Percentiles rank a stretch among this genome's conserved stretches.
Evolutionary conservation across 2,888 invertebrate species (phyloP).

Genomic region (Diarsia mendica): DNA sequence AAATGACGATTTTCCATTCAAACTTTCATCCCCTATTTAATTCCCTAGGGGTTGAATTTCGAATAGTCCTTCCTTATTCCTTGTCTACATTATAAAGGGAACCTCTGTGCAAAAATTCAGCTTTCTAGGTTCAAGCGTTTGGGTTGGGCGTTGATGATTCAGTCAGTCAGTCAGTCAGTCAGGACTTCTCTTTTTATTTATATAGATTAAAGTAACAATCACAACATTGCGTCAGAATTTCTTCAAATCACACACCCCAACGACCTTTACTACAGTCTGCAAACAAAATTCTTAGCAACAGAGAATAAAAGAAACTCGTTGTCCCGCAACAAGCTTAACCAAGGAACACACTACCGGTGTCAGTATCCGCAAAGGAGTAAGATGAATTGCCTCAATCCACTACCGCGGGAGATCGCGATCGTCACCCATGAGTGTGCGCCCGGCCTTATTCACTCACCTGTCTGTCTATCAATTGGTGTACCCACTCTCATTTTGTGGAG

Average conservation of each 20-base stretch:
- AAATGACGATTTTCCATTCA: too few species aligned
- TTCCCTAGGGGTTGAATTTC: too few species aligned
- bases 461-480: slow-evolving; percentile 29
- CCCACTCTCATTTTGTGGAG: slow-evolving; percentile 26
- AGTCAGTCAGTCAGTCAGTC: too few species aligned
- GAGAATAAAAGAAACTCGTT: neutral
- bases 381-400: slow-evolving; percentile 75
- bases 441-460: slow-evolving; percentile 55
- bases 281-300: neutral
- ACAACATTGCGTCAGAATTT: neutral
- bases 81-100: too few species aligned
- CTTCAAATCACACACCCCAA: neutral
- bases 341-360: slow-evolving; percentile 53
- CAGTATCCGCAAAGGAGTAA: slow-evolving; percentile 72
- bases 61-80: too few species aligned
- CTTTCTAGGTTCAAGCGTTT: too few species aligned
- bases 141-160: too few species aligned
- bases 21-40: too few species aligned
- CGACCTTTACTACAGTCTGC: neutral
- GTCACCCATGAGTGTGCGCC: slow-evolving; percentile 43
- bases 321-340: slow-evolving; percentile 11
- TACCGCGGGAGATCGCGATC: slow-evolving; percentile 63
- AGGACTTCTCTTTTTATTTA: too few species aligned
- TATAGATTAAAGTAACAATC: neutral
- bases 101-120: too few species aligned